phyloP scores from a whole-genome alignment of 2,113 vertebrate genomes.

The Lethenteron camtschaticum region DNA sequence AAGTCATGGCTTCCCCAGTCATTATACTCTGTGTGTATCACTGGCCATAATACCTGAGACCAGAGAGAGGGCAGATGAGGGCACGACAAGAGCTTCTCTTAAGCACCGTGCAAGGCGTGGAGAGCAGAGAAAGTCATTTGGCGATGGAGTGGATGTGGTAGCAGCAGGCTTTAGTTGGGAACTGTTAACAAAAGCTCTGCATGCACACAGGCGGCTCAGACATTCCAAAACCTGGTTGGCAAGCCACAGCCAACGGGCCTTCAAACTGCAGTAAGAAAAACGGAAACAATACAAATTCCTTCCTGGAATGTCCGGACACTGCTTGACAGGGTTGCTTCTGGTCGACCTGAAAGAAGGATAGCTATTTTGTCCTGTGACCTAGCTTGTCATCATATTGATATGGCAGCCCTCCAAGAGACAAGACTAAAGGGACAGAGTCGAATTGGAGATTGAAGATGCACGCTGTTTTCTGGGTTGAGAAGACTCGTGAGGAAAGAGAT shows the following conservation, averaged over 20 bases:
- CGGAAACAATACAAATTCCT: background rate
- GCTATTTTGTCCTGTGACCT: background rate
- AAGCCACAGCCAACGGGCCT: background rate
- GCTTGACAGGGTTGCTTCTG: background rate
- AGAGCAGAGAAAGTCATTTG: background rate
- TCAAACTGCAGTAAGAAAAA: background rate
- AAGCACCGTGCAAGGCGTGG: background rate
- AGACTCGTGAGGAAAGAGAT: background rate
- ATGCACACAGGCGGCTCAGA: background rate
- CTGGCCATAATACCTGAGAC: background rate
- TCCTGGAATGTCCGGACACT: background rate
- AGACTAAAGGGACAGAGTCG: background rate
- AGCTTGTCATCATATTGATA: background rate
- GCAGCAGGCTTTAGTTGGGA: slow-evolving; percentile 2
- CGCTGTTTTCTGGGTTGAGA: background rate
- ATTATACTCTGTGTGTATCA: background rate
- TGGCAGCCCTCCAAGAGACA: background rate
- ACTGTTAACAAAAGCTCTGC: background rate
- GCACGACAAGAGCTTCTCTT: background rate
- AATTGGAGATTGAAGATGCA: background rate
- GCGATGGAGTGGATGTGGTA: background rate
- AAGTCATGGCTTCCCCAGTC: background rate
- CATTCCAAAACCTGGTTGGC: background rate
- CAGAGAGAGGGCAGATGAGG: background rate
- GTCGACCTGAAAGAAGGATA: background rate